Evolutionary conservation across 2,888 invertebrate genomes (phyloP).

Genomic region (Cephus spinipes): DNA sequence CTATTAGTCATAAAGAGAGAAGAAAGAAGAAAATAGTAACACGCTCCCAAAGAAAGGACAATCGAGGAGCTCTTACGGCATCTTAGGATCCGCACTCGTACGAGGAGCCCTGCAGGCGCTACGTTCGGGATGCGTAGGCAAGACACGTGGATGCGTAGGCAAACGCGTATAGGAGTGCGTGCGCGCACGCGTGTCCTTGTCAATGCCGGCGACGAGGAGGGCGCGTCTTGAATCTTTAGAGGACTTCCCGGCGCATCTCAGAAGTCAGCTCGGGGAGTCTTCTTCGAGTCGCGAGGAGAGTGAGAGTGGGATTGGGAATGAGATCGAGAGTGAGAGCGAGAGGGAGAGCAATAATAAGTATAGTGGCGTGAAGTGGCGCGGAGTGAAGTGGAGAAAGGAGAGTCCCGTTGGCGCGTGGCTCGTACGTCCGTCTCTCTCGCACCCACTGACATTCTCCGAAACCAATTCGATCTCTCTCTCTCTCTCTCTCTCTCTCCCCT

Average conservation of each 20-base stretch:
- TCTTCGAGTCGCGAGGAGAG: conserved; percentile 37
- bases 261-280: not conserved
- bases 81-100: not conserved
- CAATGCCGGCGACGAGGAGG: conserved; percentile 21
- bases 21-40: not conserved
- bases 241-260: conserved; percentile 20
- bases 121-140: not conserved
- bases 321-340: conserved; percentile 15
- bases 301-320: conserved; percentile 18
- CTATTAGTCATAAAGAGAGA: not conserved
- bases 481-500: conserved; percentile 8
- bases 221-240: conserved; percentile 34
- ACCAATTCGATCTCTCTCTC: conserved; percentile 12
- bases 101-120: not conserved
- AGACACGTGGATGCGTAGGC: not conserved
- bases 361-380: not conserved
- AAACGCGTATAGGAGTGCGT: not conserved
- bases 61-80: not conserved
- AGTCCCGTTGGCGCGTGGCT: conserved; percentile 60
- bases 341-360: not conserved
- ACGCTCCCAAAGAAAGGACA: accelerated
- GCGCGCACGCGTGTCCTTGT: conserved; percentile 19
- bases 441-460: not conserved
- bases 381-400: conserved; percentile 28
- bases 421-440: conserved; percentile 29